A percentile compares a stretch with the other conserved stretches of the same genome.
Conservation (phyloP, 2,888 invertebrate species). For the Mayetiola destructor region DNA sequence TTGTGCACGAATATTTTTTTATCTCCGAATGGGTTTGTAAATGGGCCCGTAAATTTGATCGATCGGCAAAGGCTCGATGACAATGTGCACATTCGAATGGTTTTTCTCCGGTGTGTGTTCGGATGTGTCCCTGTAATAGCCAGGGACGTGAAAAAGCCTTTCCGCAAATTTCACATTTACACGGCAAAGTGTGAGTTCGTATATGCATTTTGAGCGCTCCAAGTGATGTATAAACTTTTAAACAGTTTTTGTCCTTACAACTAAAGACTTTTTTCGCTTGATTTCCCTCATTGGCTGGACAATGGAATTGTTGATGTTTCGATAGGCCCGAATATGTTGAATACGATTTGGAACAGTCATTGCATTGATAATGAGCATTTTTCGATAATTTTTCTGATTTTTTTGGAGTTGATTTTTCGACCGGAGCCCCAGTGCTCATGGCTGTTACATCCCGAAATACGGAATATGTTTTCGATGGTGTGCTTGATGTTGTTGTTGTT, state of each 20-base stretch:
- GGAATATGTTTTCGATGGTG: constrained; percentile 2
- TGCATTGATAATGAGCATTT: constrained; percentile 70
- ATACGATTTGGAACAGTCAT: constrained; percentile 87
- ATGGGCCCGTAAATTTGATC: constrained; percentile 91
- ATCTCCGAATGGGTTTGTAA: constrained; percentile 95
- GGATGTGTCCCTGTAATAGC: constrained; percentile 92
- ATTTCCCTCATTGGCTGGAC: constrained; percentile 70
- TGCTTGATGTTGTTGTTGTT: constrained; percentile 3
- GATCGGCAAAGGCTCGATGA: constrained; percentile 89
- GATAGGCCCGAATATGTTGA: constrained; percentile 93
- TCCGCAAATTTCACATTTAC: constrained; percentile 91
- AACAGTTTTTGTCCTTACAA: constrained; percentile 87
- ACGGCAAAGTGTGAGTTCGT: constrained; percentile 91
- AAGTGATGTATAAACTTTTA: constrained; percentile 87
- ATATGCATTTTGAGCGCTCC: constrained; percentile 99
- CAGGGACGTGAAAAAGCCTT: constrained; percentile 96
- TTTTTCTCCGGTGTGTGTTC: constrained; percentile 97
- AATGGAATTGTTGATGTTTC: constrained; percentile 94
- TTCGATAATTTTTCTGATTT: constrained; percentile 33
- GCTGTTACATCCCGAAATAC: constrained; percentile 14
- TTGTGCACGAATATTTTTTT: constrained; percentile 89
- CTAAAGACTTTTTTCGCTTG: constrained; percentile 82
- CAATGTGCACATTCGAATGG: constrained; percentile 94
- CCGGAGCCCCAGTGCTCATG: neutral
- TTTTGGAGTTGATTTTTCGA: constrained; percentile 4